Conservation (phyloP, 2,113 vertebrate genomes). For the Rhinichthys klamathensis region DNA sequence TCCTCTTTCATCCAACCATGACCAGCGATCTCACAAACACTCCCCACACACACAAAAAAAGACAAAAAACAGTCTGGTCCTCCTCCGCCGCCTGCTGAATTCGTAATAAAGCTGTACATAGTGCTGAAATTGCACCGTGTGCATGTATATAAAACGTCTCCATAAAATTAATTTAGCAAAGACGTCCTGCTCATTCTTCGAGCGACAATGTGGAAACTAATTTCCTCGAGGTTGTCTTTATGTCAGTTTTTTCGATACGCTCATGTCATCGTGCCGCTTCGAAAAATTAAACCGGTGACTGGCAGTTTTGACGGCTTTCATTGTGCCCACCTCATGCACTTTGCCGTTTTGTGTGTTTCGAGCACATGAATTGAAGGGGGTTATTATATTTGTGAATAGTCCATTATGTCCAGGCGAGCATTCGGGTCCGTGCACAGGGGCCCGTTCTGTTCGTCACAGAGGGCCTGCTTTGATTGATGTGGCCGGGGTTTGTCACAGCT, state of each 20-base stretch:
- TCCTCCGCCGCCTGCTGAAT: not conserved
- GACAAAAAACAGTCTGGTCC: not conserved
- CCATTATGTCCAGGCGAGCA: slow-evolving; percentile 1
- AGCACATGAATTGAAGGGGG: slow-evolving; percentile 1
- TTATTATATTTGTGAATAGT: slow-evolving; percentile 41
- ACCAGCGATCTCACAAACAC: slow-evolving; percentile 52
- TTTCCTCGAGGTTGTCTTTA: slow-evolving; percentile 33
- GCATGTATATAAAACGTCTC: not conserved
- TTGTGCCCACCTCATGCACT: slow-evolving; percentile 12
- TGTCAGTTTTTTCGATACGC: slow-evolving; percentile 26
- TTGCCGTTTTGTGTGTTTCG: not conserved
- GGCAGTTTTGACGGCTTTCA: slow-evolving; percentile 23
- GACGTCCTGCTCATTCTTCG: not conserved
- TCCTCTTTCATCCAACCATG: slow-evolving; percentile 59
- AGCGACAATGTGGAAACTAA: slow-evolving; percentile 21
- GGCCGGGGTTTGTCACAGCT: slow-evolving; percentile 66
- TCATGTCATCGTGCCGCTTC: not conserved
- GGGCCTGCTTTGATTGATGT: slow-evolving; percentile 70
- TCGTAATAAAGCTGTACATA: slow-evolving; percentile 26
- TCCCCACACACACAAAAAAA: not conserved
- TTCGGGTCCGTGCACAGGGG: not conserved
- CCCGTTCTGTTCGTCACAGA: slow-evolving; percentile 43
- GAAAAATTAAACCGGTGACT: slow-evolving; percentile 36
- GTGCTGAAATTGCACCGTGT: slow-evolving; percentile 1
- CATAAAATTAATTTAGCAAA: slow-evolving; percentile 38